A percentile compares a stretch with the other conserved stretches of the same genome.
These are phyloP conservation scores for Eristalinus aeneus DNA, from an alignment of 2,888 invertebrate genomes.

Conservation along the genomic window DNA sequence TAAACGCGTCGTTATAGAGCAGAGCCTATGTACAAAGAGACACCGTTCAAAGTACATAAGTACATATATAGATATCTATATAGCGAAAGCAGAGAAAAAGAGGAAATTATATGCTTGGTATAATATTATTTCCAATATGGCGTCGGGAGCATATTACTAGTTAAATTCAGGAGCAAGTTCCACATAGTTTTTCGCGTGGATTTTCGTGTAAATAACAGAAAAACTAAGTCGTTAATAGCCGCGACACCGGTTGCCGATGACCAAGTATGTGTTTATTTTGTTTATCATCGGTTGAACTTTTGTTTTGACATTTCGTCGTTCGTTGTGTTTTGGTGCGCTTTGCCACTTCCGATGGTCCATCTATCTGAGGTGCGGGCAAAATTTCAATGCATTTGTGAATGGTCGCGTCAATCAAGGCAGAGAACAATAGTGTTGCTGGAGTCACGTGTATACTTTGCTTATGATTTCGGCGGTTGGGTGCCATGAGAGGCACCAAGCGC, in stretches of 20 bases:
- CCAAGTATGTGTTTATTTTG: slow-evolving; percentile 61
- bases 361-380: not conserved
- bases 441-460: slow-evolving; percentile 51
- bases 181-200: slow-evolving; percentile 44
- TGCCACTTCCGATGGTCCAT: not conserved
- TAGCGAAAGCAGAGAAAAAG: slow-evolving; percentile 32
- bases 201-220: slow-evolving; percentile 54
- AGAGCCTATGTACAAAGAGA: slow-evolving; percentile 15
- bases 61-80: slow-evolving; percentile 10
- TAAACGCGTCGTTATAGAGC: slow-evolving; percentile 55
- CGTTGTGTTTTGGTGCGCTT: slow-evolving; percentile 35
- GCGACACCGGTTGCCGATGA: slow-evolving; percentile 42
- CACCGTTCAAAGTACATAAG: not conserved
- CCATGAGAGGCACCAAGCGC: not conserved
- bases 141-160: slow-evolving; percentile 66
- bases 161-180: slow-evolving; percentile 27
- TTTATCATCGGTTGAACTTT: slow-evolving; percentile 61
- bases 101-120: slow-evolving; percentile 52
- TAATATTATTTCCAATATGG: slow-evolving; percentile 72
- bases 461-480: slow-evolving; percentile 17
- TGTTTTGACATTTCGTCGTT: slow-evolving; percentile 65
- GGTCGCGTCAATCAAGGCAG: slow-evolving; percentile 38
- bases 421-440: slow-evolving; percentile 10
- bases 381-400: slow-evolving; percentile 10
- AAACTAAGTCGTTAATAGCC: slow-evolving; percentile 31